Evolutionary conservation across 1,140 invertebrate genomes (phyloP).

Genomic region (Cydia splendana): DNA sequence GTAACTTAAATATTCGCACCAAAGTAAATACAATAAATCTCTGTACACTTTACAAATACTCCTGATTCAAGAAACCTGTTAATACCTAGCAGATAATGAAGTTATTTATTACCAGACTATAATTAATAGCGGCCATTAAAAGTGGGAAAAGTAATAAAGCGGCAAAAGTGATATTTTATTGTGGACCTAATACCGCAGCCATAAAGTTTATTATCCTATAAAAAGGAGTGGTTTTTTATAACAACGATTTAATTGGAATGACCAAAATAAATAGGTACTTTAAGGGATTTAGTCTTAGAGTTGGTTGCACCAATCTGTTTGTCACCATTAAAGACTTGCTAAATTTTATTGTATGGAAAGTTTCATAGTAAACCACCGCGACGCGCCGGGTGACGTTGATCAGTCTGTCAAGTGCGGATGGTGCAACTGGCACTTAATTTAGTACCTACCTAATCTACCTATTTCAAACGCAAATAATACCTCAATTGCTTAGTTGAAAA

Average conservation of each 20-base stretch:
- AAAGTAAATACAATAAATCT: background rate
- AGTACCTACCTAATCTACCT: too few relatives aligned
- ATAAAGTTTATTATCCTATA: slow-evolving; percentile 25
- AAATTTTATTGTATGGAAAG: too few relatives aligned
- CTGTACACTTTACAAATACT: background rate
- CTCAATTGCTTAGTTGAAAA: too few relatives aligned
- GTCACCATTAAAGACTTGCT: too few relatives aligned
- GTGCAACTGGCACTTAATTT: too few relatives aligned
- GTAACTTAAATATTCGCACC: background rate
- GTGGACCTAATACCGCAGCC: background rate
- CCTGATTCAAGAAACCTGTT: background rate
- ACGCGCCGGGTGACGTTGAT: too few relatives aligned
- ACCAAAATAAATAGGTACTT: background rate
- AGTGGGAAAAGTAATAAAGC: slow-evolving; percentile 4
- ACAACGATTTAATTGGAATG: background rate
- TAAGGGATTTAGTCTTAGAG: too few relatives aligned
- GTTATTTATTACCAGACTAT: slow-evolving; percentile 10
- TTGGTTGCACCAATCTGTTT: too few relatives aligned
- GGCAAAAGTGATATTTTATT: slow-evolving; percentile 15
- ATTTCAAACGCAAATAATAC: too few relatives aligned
- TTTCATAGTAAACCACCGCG: too few relatives aligned
- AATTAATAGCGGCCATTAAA: slow-evolving; percentile 25
- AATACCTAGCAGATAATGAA: slow-evolving; percentile 20
- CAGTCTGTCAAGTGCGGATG: too few relatives aligned
- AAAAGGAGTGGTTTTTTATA: background rate